These are phyloP conservation scores for Oreotrochilus melanogaster DNA, from an alignment of 2,113 vertebrate genomes.

Conservation along the genomic window DNA sequence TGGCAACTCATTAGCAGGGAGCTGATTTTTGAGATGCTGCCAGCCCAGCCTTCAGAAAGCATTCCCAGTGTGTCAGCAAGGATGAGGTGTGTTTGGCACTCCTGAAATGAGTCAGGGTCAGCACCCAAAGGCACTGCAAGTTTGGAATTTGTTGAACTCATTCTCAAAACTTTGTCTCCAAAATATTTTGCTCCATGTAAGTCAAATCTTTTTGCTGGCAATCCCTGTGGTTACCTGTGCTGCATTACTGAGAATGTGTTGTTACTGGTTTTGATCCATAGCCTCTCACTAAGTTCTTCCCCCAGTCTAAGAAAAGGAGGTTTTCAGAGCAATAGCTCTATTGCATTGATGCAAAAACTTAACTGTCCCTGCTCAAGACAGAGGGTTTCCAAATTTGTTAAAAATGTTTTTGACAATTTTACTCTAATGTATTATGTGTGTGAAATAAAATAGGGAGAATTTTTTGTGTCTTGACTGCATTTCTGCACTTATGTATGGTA, in stretches of 20 bases:
- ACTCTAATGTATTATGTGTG: background rate
- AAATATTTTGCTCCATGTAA: background rate
- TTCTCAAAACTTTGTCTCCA: background rate
- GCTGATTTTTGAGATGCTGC: background rate
- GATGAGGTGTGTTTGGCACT: background rate
- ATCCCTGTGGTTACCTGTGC: background rate
- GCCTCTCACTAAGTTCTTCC: background rate
- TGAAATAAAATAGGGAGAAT: background rate
- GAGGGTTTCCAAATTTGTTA: background rate
- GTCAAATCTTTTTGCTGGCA: background rate
- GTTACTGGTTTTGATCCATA: conserved; percentile 39
- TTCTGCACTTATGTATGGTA: conserved; percentile 32
- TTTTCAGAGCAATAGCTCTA: background rate
- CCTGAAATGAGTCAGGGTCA: background rate
- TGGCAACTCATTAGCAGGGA: background rate
- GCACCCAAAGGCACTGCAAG: background rate
- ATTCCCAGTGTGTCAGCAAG: background rate
- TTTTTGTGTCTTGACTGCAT: conserved; percentile 50
- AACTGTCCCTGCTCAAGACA: background rate
- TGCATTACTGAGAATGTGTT: conserved; percentile 22
- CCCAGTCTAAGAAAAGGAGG: conserved; percentile 34
- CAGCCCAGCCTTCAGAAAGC: background rate
- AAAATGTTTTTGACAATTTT: conserved; percentile 3
- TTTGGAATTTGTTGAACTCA: background rate
- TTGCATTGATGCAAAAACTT: background rate